These are phyloP conservation scores for Macaria liturata DNA, from an alignment of 2,888 invertebrate genomes.

Conservation along the genomic window DNA sequence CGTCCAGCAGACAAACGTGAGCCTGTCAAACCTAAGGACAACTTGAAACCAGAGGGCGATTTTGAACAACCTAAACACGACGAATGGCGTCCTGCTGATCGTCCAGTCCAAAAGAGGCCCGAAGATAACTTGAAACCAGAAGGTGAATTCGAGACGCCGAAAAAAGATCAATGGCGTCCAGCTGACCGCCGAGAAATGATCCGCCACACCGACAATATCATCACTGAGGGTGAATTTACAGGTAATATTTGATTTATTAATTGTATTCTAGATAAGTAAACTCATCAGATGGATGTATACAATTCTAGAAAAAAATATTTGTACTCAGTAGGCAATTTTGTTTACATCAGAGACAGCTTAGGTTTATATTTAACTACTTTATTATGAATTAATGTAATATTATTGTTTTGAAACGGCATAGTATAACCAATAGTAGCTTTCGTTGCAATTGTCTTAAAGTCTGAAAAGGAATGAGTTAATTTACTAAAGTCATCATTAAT, in stretches of 20 bases:
- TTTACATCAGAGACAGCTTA: too few species aligned
- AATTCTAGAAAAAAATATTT: too few species aligned
- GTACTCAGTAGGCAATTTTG: too few species aligned
- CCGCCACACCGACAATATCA: conserved; percentile 30
- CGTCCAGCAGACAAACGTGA: conserved; percentile 66
- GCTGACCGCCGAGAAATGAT: conserved; percentile 68
- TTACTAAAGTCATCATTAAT: too few species aligned
- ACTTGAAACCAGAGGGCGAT: conserved; percentile 81
- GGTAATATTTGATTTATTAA: conserved; percentile 61
- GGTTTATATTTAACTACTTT: too few species aligned
- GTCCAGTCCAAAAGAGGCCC: conserved; percentile 68
- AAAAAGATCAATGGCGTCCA: conserved; percentile 55
- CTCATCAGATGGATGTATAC: too few species aligned
- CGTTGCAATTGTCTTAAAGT: too few species aligned
- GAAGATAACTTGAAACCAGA: conserved; percentile 75
- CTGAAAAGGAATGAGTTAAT: too few species aligned
- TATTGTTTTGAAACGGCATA: too few species aligned
- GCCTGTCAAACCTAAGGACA: conserved; percentile 69
- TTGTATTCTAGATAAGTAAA: too few species aligned
- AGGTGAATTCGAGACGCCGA: conserved; percentile 32
- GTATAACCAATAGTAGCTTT: too few species aligned
- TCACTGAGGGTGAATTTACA: conserved; percentile 86
- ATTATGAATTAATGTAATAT: too few species aligned
- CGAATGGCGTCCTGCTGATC: conserved; percentile 57
- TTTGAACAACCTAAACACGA: conserved; percentile 76